Conservation (phyloP, 2,797 vertebrate genomes). For the Gallinago nigripennis region DNA sequence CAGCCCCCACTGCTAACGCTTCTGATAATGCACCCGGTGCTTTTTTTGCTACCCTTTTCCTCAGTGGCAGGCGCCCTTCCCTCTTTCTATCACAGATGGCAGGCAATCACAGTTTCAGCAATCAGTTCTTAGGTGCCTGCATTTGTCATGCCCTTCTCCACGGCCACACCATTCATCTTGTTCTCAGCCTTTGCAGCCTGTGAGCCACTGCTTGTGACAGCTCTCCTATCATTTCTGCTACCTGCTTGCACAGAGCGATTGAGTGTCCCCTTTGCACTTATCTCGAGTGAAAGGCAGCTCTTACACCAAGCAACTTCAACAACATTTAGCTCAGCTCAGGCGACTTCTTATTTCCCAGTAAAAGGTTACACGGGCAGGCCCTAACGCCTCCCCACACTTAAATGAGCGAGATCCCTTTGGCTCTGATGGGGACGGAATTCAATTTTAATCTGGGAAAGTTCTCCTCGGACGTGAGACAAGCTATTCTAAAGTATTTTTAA, state of each 20-base stretch:
- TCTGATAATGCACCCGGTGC: neutral
- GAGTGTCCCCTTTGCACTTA: neutral
- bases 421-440: neutral
- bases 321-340: neutral
- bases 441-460: neutral
- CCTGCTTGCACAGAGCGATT: neutral
- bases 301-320: neutral
- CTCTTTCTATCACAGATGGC: neutral
- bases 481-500: neutral
- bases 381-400: neutral
- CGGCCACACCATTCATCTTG: neutral
- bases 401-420: neutral
- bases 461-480: neutral
- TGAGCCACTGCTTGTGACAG: neutral
- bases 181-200: neutral
- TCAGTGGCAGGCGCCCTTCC: neutral
- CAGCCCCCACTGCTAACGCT: neutral
- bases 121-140: neutral
- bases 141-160: neutral
- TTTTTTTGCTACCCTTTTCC: neutral
- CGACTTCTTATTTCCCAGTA: neutral
- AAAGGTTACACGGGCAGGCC: neutral
- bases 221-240: neutral
- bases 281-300: neutral
- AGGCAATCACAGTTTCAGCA: conserved; percentile 16